phyloP scores from a whole-genome alignment of 2,888 invertebrate genomes.

The Leptinotarsa rubiginosa region DNA sequence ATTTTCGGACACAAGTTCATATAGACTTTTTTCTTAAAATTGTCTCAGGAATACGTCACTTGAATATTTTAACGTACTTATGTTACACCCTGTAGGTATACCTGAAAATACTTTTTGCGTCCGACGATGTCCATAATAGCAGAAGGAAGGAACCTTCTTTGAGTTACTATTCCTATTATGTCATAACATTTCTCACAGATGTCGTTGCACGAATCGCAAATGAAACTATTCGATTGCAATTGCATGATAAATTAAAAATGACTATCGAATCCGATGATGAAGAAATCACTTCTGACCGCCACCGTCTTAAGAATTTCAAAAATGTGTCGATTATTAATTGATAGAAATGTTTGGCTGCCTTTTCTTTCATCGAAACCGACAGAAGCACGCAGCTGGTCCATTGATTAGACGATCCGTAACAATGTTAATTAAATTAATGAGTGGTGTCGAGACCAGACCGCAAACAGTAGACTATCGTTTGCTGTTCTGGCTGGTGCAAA shows the following conservation, averaged over 20 bases:
- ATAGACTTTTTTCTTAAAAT: no score
- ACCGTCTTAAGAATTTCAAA: slow-evolving; percentile 13
- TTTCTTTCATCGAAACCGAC: slow-evolving; percentile 19
- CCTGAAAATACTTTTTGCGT: no score
- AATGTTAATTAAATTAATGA: slow-evolving; percentile 44
- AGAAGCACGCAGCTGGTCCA: slow-evolving; percentile 29
- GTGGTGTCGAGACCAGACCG: slow-evolving; percentile 34
- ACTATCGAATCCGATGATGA: neutral
- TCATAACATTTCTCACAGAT: neutral
- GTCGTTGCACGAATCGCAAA: neutral
- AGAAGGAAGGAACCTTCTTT: no score
- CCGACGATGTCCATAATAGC: no score
- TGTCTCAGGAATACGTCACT: no score
- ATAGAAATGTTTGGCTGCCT: slow-evolving; percentile 10
- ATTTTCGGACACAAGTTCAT: no score
- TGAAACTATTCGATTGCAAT: neutral
- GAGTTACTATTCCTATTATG: no score
- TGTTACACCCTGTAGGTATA: no score
- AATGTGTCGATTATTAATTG: slow-evolving; percentile 31
- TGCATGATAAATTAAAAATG: neutral
- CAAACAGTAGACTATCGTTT: slow-evolving; percentile 37
- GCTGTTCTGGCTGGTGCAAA: slow-evolving; percentile 31
- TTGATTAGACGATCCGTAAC: slow-evolving; percentile 29
- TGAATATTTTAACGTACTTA: no score
- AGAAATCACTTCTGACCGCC: neutral